phyloP scores from a whole-genome alignment of 2,797 vertebrate species.

The Sebastes oblongus region DNA sequence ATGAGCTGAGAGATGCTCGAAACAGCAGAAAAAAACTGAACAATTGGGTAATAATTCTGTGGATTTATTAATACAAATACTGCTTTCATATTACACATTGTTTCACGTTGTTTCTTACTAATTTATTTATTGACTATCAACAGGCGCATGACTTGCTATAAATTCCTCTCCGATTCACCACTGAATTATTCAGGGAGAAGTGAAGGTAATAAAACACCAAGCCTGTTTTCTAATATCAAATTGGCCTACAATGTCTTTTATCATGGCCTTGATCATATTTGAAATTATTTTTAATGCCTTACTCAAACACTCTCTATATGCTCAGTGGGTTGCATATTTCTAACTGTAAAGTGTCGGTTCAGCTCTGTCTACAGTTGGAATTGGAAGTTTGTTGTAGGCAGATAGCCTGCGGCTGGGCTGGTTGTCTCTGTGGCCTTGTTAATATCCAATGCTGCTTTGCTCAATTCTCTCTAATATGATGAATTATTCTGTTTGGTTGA shows the following conservation, averaged over 20 bases:
- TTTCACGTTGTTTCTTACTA: background rate
- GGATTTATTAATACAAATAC: too few species aligned
- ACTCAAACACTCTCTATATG: background rate
- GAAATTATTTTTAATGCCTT: background rate
- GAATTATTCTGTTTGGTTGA: constrained; percentile 69
- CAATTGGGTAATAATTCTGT: too few species aligned
- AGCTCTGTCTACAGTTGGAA: constrained; percentile 36
- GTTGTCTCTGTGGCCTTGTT: constrained; percentile 36
- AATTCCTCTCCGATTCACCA: background rate
- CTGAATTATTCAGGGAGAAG: constrained; percentile 34
- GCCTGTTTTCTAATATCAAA: background rate
- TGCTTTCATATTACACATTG: too few species aligned
- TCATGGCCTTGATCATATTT: background rate
- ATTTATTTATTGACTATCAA: constrained; percentile 3
- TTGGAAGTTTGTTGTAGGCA: constrained; percentile 26
- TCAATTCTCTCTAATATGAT: constrained; percentile 41
- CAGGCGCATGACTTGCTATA: background rate
- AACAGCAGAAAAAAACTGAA: too few species aligned
- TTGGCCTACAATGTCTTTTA: background rate
- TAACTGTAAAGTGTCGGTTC: constrained; percentile 7
- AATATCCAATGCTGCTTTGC: constrained; percentile 40
- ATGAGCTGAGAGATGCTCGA: too few species aligned
- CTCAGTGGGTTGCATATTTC: background rate
- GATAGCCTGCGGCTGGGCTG: constrained; percentile 2
- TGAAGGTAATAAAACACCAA: background rate